These are phyloP conservation scores for Solenopsis fugax DNA, from an alignment of 1,140 invertebrate species.

Conservation along the genomic window DNA sequence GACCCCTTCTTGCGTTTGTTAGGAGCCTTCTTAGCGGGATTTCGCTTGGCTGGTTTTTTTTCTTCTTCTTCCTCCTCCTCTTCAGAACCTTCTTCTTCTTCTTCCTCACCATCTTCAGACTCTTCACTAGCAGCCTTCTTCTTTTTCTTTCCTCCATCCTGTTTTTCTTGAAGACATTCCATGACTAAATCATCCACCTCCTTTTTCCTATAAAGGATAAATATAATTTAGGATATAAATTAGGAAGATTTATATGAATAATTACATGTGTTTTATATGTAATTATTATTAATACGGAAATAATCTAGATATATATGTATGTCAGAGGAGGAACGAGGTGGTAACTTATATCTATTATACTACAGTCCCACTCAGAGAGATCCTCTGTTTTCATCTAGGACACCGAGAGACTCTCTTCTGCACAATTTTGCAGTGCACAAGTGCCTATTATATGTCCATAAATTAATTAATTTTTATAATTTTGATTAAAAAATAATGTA, in stretches of 20 bases:
- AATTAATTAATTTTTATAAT: background rate
- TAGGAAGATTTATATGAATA: too few relatives aligned
- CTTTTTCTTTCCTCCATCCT: constrained; percentile 86
- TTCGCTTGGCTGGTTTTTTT: constrained; percentile 89
- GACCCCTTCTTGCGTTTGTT: constrained; percentile 88
- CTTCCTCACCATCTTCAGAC: constrained; percentile 89
- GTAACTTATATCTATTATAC: constrained; percentile 65
- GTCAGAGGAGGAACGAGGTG: constrained; percentile 85
- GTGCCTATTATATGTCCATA: constrained; percentile 74
- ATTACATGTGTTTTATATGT: background rate
- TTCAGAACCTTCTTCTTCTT: constrained; percentile 88
- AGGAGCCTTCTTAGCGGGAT: constrained; percentile 85
- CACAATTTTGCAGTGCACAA: constrained; percentile 70
- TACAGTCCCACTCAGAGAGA: constrained; percentile 83
- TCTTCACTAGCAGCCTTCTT: constrained; percentile 87
- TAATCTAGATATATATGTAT: constrained; percentile 48
- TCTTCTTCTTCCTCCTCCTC: constrained; percentile 88
- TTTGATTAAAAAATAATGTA: background rate
- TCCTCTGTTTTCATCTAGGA: constrained; percentile 83
- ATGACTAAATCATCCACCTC: constrained; percentile 94
- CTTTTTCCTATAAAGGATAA: constrained; percentile 89
- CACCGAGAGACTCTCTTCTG: constrained; percentile 66
- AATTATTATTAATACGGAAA: background rate
- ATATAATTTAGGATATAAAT: background rate
- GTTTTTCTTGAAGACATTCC: constrained; percentile 90